Percentiles rank a stretch among this genome's conserved stretches.
These are phyloP conservation scores for Sminthopsis crassicaudata DNA, from an alignment of 2,113 vertebrate genomes.

Conservation along the genomic window DNA sequence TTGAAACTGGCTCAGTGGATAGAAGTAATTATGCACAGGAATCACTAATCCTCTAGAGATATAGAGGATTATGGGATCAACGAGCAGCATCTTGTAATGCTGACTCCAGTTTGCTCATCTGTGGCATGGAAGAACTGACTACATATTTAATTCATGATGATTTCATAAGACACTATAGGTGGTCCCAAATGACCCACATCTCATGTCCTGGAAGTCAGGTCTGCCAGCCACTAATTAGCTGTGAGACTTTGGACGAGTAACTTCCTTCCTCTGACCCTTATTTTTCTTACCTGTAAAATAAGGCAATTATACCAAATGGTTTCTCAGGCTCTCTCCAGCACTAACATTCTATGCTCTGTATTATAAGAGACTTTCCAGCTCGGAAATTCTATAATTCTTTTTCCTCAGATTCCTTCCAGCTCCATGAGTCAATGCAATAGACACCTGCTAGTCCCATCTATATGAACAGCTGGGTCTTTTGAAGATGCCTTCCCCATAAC, in stretches of 20 bases:
- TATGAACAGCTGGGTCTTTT: background rate
- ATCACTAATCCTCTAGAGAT: background rate
- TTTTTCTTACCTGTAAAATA: background rate
- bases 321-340: background rate
- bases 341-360: background rate
- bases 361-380: background rate
- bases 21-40: background rate
- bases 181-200: background rate
- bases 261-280: background rate
- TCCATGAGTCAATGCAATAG: background rate
- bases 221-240: background rate
- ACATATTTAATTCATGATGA: background rate
- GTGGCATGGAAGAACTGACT: background rate
- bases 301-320: background rate
- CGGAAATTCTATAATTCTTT: background rate
- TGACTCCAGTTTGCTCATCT: background rate
- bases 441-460: background rate
- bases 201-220: background rate
- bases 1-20: background rate
- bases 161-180: background rate
- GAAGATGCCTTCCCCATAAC: background rate
- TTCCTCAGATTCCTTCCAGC: background rate
- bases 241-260: background rate
- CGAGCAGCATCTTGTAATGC: background rate
- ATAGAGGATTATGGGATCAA: background rate